Evolutionary conservation across 2,888 invertebrate genomes (phyloP), one percentile per base, ranked within the genome.

Genomic region (Ophion obscuratus): DNA sequence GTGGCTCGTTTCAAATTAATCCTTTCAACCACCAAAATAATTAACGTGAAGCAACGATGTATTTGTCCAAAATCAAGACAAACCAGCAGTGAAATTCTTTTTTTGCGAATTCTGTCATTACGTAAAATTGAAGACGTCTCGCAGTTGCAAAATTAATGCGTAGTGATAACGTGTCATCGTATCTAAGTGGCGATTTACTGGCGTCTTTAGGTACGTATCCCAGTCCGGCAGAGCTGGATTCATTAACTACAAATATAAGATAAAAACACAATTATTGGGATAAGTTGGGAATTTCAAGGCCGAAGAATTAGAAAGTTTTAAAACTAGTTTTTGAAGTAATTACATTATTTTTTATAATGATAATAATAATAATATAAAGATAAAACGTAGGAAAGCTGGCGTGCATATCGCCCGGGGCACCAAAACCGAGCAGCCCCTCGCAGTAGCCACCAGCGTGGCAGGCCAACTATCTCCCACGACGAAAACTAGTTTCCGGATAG

Each of bases 1-100:
- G 81, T 57, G 2, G 88, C 85, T 10, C 79, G 86, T 68, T 85
- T 85, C 74, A 92, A 77, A 82, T 92, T 89, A 57, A 92, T 91
- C 40, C 92, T 53, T 53, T 17, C 14, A 53, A 53, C 5, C 53
- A 53, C 2, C 53, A 53, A 20, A 62, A 71, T 47, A 17, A 36
- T 53, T 70, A 67, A 24, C 7, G 10, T 9, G 10, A 27, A 62
- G 31, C 4, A 17, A 44, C 20, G 44, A 31, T 5, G 1, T 47
- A 70, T 44, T 68, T 6, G n/a, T 17, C 40, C 2, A 68, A n/a
- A 59, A 71, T 17, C 17, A 68, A 20, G 44, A 17, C 9, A 67
- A 10, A 14, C 47, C 47, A 11, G 47, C 14, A 47, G 10, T 47
- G 44, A 27, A 66, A 31, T 36, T 0, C 36, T 67, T 71, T 61